These are phyloP conservation scores for Antheraea yamamai DNA, from an alignment of 2,888 invertebrate genomes.

Conservation along the genomic window DNA sequence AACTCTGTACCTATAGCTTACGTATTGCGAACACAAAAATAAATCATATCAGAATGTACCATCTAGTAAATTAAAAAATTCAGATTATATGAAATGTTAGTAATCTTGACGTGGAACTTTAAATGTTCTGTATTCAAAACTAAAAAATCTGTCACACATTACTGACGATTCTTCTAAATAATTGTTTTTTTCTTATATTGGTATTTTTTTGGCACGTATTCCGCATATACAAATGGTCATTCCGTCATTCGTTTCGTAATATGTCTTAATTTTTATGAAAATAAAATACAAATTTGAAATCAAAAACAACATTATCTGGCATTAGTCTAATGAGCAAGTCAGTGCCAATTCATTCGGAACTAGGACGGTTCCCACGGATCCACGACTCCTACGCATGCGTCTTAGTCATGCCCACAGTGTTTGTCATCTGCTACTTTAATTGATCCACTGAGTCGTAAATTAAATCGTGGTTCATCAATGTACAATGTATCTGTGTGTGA, in stretches of 20 bases:
- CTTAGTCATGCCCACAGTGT: slow-evolving; percentile 65
- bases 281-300: background rate
- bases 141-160: background rate
- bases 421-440: slow-evolving; percentile 78
- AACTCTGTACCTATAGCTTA: background rate
- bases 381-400: slow-evolving; percentile 66
- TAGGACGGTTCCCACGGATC: slow-evolving; percentile 66
- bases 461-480: slow-evolving; percentile 71
- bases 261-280: background rate
- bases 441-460: slow-evolving; percentile 74
- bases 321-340: slow-evolving; percentile 45
- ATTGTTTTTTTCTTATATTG: background rate
- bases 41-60: background rate
- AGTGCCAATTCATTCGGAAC: slow-evolving; percentile 27
- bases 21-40: background rate
- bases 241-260: background rate
- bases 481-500: slow-evolving; percentile 46
- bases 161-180: background rate
- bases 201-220: background rate
- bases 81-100: too few relatives aligned
- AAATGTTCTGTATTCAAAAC: background rate
- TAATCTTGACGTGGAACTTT: too few relatives aligned
- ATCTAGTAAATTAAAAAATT: too few relatives aligned
- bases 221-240: too few relatives aligned
- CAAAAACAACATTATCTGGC: slow-evolving; percentile 28